phyloP scores from a whole-genome alignment of 2,888 invertebrate genomes.

The Seira ritae region DNA sequence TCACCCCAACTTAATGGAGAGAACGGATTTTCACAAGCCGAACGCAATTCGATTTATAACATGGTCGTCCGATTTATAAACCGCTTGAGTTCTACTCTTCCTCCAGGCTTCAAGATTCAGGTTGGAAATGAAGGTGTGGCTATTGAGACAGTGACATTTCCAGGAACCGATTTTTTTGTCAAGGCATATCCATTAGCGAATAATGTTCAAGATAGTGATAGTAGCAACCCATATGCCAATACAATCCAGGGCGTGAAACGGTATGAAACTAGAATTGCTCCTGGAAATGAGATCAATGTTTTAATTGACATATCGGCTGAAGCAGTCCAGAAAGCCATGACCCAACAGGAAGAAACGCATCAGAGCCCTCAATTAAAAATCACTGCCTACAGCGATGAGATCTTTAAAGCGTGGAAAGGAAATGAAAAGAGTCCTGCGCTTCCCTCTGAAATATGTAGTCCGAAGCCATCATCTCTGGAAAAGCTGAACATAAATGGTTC shows the following conservation, averaged over 20 bases:
- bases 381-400: slow-evolving; percentile 62
- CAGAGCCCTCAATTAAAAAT: slow-evolving; percentile 56
- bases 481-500: too few species aligned
- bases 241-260: background rate
- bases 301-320: slow-evolving; percentile 55
- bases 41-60: background rate
- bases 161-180: background rate
- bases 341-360: background rate
- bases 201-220: background rate
- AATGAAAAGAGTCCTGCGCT: too few species aligned
- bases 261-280: background rate
- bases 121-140: slow-evolving; percentile 25
- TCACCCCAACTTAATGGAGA: slow-evolving; percentile 37
- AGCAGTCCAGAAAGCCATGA: slow-evolving; percentile 54
- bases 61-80: background rate
- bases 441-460: too few species aligned
- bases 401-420: slow-evolving; percentile 60
- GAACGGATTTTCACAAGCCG: slow-evolving; percentile 2
- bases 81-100: background rate
- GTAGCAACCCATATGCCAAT: background rate
- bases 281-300: slow-evolving; percentile 5
- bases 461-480: too few species aligned
- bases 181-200: background rate
- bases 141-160: slow-evolving; percentile 63
- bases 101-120: slow-evolving; percentile 56